Evolutionary conservation across 1,140 invertebrate species (phyloP).

Genomic region (Geopemphigus sp.): DNA sequence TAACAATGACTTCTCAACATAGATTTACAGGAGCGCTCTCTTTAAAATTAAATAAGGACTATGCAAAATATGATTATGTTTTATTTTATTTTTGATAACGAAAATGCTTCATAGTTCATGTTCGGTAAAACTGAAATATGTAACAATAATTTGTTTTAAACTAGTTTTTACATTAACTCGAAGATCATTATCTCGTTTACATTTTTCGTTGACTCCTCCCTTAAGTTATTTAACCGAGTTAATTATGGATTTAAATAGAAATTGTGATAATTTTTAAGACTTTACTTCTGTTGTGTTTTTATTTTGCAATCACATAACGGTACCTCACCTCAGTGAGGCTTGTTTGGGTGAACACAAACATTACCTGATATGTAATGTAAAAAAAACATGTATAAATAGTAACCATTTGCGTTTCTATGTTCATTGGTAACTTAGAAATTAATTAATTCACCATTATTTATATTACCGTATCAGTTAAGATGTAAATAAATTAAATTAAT

Average conservation of each 20-base stretch:
- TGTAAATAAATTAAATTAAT: slow-evolving; percentile 1
- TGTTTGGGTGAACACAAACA: slow-evolving; percentile 43
- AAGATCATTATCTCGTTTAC: background rate
- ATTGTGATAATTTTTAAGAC: background rate
- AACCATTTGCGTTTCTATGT: slow-evolving; percentile 22
- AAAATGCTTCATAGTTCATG: slow-evolving; percentile 4
- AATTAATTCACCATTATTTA: background rate
- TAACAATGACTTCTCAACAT: slow-evolving; percentile 30
- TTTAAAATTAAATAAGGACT: slow-evolving; percentile 12
- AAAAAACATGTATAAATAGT: slow-evolving; percentile 16
- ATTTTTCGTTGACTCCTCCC: slow-evolving; percentile 4
- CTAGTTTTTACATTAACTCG: background rate
- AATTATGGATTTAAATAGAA: background rate
- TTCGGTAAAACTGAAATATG: background rate
- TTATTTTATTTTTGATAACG: slow-evolving; percentile 30
- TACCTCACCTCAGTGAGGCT: slow-evolving; percentile 34
- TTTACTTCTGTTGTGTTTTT: slow-evolving; percentile 9
- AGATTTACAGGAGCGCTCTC: background rate
- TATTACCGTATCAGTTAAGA: background rate
- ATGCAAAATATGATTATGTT: slow-evolving; percentile 18
- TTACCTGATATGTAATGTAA: slow-evolving; percentile 13
- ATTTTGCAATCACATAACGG: slow-evolving; percentile 48
- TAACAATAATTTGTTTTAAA: background rate
- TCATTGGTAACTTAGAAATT: background rate
- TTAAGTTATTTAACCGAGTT: background rate